Evolutionary conservation across 1,140 invertebrate genomes (phyloP).

Genomic region (Brachionus calyciflorus): DNA sequence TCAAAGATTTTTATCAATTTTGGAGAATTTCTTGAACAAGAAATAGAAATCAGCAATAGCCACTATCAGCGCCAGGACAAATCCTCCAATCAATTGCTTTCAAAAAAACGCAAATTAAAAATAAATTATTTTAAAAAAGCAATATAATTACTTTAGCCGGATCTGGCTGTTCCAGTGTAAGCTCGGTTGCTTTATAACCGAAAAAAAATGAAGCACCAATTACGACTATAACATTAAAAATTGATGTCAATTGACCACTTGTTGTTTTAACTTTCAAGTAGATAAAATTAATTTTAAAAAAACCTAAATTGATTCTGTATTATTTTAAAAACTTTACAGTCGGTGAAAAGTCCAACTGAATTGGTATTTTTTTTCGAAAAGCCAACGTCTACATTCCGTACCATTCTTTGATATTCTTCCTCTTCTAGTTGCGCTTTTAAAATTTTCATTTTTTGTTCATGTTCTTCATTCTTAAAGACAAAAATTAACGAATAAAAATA

Average conservation of each 20-base stretch:
- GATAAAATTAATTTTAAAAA: not conserved
- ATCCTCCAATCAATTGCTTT: slow-evolving; percentile 38
- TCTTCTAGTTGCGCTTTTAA: slow-evolving; percentile 21
- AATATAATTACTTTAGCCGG: not conserved
- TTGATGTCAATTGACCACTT: slow-evolving; percentile 31
- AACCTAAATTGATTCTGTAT: too few species aligned
- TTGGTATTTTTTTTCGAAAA: not conserved
- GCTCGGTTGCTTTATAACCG: slow-evolving; percentile 42
- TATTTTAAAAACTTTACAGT: slow-evolving; percentile 20
- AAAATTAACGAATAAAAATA: too few species aligned
- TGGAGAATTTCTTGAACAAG: slow-evolving; percentile 24
- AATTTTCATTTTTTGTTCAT: not conserved
- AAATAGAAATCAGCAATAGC: slow-evolving; percentile 46
- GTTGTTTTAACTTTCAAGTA: not conserved
- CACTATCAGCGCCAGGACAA: slow-evolving; percentile 20
- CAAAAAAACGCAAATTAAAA: not conserved
- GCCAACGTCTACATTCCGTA: slow-evolving; percentile 7
- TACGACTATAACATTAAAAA: slow-evolving; percentile 1
- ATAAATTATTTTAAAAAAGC: not conserved
- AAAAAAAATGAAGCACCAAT: slow-evolving; percentile 39
- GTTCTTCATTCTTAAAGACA: slow-evolving; percentile 23
- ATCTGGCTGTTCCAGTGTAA: not conserved
- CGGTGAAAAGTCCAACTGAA: not conserved
- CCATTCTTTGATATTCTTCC: slow-evolving; percentile 35
- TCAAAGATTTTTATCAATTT: slow-evolving; percentile 20